A percentile compares a stretch with the other conserved stretches of the same genome.
phyloP scores from a whole-genome alignment of 2,113 vertebrate species.

The Recurvirostra avosetta region DNA sequence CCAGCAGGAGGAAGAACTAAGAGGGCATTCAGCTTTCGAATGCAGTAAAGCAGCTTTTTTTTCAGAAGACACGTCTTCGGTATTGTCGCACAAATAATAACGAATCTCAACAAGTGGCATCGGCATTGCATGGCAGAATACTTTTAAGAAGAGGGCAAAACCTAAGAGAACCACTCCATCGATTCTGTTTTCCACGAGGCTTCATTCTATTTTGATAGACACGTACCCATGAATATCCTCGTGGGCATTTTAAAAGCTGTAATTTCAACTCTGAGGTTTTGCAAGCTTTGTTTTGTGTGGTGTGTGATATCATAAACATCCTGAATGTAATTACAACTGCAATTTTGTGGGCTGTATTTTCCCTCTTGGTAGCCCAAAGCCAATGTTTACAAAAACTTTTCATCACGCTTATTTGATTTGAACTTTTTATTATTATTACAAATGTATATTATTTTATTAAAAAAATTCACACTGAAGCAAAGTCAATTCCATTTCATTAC shows the following conservation, averaged over 20 bases:
- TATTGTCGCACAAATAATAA: not conserved
- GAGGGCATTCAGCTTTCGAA: not conserved
- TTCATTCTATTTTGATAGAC: slow-evolving; percentile 30
- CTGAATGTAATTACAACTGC: slow-evolving; percentile 32
- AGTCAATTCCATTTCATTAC: slow-evolving; percentile 90
- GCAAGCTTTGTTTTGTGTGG: slow-evolving; percentile 41
- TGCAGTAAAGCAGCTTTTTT: not conserved
- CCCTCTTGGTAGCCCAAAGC: not conserved
- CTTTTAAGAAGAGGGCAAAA: not conserved
- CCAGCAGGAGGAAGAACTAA: not conserved
- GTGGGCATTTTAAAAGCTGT: slow-evolving; percentile 14
- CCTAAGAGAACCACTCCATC: not conserved
- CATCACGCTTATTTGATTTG: slow-evolving; percentile 8
- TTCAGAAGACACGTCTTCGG: not conserved
- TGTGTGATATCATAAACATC: slow-evolving; percentile 17
- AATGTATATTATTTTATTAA: slow-evolving; percentile 68
- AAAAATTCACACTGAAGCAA: slow-evolving; percentile 75
- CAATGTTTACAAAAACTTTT: slow-evolving; percentile 8
- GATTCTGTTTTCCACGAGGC: not conserved
- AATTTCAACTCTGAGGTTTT: slow-evolving; percentile 40
- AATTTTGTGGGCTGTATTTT: slow-evolving; percentile 2
- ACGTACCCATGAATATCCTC: not conserved
- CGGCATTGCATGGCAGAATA: not conserved
- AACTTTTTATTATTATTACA: slow-evolving; percentile 65
- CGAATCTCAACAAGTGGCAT: not conserved